Base-by-base conservation (phyloP, 37 sponge, comb jelly and placozoan genomes). In the Cliona cf. orientalis region DNA sequence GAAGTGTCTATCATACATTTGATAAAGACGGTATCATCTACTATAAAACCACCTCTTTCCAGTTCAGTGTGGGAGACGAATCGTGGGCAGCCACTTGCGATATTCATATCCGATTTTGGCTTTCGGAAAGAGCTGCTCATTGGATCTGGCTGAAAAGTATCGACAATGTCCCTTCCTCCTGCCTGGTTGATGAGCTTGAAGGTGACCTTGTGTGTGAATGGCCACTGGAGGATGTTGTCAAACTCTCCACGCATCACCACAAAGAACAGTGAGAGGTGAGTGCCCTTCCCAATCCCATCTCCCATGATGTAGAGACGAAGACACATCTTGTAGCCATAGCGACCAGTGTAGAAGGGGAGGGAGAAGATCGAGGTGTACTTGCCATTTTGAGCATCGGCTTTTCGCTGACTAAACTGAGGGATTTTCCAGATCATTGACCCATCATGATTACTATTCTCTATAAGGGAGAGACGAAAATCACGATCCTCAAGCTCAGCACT, bases 291-390 rank as follows among this genome's bases (percentile, higher is more conserved):
- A 42, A 86, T 83, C 6, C 94, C 94, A 72, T 93, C 94, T 17
- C 94, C 94, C 32, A 74, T 41, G 53, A 87, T 88, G 84, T 93
- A 93, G 59, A 93, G 75, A 23, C 90, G 75, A 22, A 90, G 80
- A 61, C 94, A 93, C 87, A 93, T 86, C 76, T 93, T 93, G 80
- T 93, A 93, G 9, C 94, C 94, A 71, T 93, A 90, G 34, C 91
- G 73, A 62, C 75, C 58, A 36, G 91, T 76, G 43, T 90, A 93
- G 66, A 89, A 93, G 14, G 94, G 94, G 4, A 92, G 81, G 57
- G 79, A 78, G 77, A 87, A 92, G 57, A 92, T 88, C 3, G 93
- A 92, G 17, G 93, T 84, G 64, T 87, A 92, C 31, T 88, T 92
- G 34, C 85, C 86, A 69, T 34, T 72, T 56, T 80, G 55, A 34